phyloP scores from a whole-genome alignment of 2,797 vertebrate species.

The Periophthalmus magnuspinnatus region DNA sequence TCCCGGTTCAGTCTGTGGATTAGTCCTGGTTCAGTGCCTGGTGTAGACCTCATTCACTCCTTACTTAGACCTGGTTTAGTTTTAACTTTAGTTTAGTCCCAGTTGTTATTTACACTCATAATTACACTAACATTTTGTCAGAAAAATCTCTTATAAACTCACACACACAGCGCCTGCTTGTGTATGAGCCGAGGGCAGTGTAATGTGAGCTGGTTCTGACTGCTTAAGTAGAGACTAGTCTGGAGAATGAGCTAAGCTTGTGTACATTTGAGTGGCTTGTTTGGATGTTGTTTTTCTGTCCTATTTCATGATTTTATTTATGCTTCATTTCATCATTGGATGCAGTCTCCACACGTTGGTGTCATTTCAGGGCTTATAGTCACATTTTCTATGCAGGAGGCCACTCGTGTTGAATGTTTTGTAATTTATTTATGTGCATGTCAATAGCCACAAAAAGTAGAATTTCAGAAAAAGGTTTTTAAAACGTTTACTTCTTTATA shows the following conservation, averaged over 20 bases:
- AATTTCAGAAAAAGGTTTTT: constrained; percentile 28
- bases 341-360: constrained; percentile 13
- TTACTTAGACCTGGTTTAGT: too few species aligned
- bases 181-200: not conserved
- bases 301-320: constrained; percentile 27
- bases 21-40: too few species aligned
- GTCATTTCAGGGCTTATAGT: constrained; percentile 40
- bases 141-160: too few species aligned
- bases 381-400: constrained; percentile 71
- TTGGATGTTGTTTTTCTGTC: constrained; percentile 15
- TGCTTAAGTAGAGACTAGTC: constrained; percentile 9
- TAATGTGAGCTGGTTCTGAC: constrained; percentile 26
- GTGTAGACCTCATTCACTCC: too few species aligned
- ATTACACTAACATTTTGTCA: too few species aligned
- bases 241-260: constrained; percentile 8
- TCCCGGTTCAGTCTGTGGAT: too few species aligned
- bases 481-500: not conserved
- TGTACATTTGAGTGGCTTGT: constrained; percentile 26
- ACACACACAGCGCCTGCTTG: too few species aligned
- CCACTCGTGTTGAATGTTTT: constrained; percentile 70
- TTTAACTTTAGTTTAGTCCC: too few species aligned
- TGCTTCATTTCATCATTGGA: constrained; percentile 16
- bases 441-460: constrained; percentile 15
- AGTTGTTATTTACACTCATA: too few species aligned
- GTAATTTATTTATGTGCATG: constrained; percentile 66